phyloP scores from a whole-genome alignment of 2,113 vertebrate genomes.

The Pterocles gutturalis region DNA sequence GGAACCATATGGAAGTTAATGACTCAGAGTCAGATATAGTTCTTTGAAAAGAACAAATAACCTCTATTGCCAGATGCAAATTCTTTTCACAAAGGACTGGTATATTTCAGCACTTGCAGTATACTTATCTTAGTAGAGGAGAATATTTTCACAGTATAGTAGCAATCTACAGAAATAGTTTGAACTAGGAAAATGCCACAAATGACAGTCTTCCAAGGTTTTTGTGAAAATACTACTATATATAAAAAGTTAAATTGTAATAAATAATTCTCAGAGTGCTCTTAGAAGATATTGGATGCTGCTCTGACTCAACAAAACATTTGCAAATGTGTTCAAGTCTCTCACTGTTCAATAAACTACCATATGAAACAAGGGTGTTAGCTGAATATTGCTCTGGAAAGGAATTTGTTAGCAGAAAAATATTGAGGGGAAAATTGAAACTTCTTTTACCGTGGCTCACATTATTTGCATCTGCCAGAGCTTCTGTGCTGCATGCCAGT shows the following conservation, averaged over 20 bases:
- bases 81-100: background rate
- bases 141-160: background rate
- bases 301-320: background rate
- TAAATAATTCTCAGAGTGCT: background rate
- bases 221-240: background rate
- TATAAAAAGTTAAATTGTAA: background rate
- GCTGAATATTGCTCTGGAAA: background rate
- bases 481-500: background rate
- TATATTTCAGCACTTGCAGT: background rate
- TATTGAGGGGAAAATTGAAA: background rate
- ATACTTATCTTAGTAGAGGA: background rate
- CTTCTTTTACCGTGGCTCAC: background rate
- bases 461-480: background rate
- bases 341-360: background rate
- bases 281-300: background rate
- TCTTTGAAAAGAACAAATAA: background rate
- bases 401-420: background rate
- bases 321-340: background rate
- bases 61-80: background rate
- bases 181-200: background rate
- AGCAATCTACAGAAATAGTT: background rate
- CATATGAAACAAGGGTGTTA: background rate
- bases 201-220: background rate
- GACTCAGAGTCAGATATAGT: background rate
- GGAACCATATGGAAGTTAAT: background rate